Percentiles rank a stretch among this genome's conserved stretches.
These are phyloP conservation scores for Archips crataeganus DNA, from an alignment of 2,888 invertebrate species.

Conservation along the genomic window DNA sequence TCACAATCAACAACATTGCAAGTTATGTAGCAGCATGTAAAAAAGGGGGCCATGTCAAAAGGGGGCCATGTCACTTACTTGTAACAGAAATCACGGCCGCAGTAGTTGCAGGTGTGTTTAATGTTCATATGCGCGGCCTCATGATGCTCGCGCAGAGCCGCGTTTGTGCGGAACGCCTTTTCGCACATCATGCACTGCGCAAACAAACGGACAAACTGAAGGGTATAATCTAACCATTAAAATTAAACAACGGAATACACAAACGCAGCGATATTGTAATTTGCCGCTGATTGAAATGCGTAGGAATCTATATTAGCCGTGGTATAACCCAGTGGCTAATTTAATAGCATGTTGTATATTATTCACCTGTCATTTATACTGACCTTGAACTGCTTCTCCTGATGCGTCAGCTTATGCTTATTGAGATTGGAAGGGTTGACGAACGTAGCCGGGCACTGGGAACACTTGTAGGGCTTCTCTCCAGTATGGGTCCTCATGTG, in stretches of 20 bases:
- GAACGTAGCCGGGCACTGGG: constrained; percentile 86
- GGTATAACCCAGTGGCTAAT: too few relatives aligned
- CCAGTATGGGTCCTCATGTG: constrained; percentile 85
- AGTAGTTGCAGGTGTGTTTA: constrained; percentile 76
- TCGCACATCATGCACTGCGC: constrained; percentile 73
- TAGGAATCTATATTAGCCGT: too few relatives aligned
- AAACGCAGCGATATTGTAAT: too few relatives aligned
- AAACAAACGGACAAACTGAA: constrained; percentile 6
- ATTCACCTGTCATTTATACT: not conserved
- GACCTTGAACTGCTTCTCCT: constrained; percentile 80
- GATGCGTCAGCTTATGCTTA: constrained; percentile 87
- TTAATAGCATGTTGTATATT: too few relatives aligned
- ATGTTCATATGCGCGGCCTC: constrained; percentile 81
- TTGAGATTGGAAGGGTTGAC: constrained; percentile 88
- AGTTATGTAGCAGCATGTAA: too few relatives aligned
- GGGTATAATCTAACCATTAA: not conserved
- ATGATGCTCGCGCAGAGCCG: constrained; percentile 79
- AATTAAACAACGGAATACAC: too few relatives aligned
- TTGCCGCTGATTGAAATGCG: too few relatives aligned
- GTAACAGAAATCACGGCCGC: constrained; percentile 79
- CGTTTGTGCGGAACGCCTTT: constrained; percentile 78
- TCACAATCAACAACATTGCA: too few relatives aligned
- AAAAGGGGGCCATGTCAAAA: not conserved
- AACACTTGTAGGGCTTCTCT: constrained; percentile 79
- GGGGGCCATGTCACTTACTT: constrained; percentile 58